phyloP scores from a whole-genome alignment of 2,888 invertebrate species.

The Lochmaea capreae region DNA sequence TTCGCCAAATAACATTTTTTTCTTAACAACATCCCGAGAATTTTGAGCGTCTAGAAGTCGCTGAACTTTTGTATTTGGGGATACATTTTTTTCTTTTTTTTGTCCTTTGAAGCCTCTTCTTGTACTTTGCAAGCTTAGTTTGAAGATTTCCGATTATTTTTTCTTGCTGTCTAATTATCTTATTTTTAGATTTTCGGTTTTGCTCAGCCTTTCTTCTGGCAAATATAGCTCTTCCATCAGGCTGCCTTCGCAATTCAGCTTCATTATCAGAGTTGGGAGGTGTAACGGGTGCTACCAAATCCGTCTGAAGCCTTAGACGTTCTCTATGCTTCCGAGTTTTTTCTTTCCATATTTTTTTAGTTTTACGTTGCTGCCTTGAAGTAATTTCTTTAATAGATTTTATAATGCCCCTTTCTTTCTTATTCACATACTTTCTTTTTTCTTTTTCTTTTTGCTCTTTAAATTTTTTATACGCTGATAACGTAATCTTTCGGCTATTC shows the following conservation, averaged over 20 bases:
- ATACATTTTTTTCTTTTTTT: neutral
- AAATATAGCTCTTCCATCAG: conserved; percentile 1
- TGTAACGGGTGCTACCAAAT: conserved; percentile 7
- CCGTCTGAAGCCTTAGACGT: conserved; percentile 1
- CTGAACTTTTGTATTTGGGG: conserved; percentile 19
- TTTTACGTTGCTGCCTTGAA: conserved; percentile 5
- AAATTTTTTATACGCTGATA: conserved; percentile 2
- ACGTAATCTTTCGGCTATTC: neutral
- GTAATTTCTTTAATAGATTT: neutral
- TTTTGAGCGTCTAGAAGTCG: conserved; percentile 10
- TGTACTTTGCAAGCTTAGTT: neutral
- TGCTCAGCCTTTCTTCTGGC: neutral
- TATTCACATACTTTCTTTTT: conserved; percentile 1
- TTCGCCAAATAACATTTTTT: conserved; percentile 23
- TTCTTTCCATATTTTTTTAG: neutral
- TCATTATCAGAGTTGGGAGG: conserved; percentile 6
- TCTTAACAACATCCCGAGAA: conserved; percentile 5
- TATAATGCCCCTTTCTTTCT: neutral
- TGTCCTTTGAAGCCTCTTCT: conserved; percentile 1
- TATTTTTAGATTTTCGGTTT: neutral
- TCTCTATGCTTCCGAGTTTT: neutral
- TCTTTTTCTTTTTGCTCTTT: conserved; percentile 5
- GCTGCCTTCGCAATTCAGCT: conserved; percentile 2
- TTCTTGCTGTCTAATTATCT: neutral
- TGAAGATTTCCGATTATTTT: neutral